Evolutionary conservation across 2,888 invertebrate genomes (phyloP), one percentile per base, ranked within the genome.

Genomic region (Drosophila paucipuncta): DNA sequence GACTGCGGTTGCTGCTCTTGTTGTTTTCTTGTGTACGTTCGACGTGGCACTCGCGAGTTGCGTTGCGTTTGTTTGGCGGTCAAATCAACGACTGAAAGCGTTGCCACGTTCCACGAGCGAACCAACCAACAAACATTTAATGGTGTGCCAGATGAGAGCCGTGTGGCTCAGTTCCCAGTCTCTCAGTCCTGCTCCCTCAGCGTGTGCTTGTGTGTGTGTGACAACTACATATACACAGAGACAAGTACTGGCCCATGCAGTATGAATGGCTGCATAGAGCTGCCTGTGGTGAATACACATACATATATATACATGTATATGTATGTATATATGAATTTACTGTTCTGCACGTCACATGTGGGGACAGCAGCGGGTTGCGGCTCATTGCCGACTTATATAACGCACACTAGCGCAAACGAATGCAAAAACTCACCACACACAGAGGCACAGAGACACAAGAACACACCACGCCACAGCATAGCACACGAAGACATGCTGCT

Each of bases 1-100:
- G 35, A 63, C 57, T 76, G 61, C 71, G 60, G 37, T 74, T 70
- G 66, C 59, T 73, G 61, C 64, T 70, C 50, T 70, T 73, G 73
- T 70, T 74, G 68, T 73, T 65, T n/a, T 41, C 30, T 58, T 77
- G 77, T 65, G 60, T 68, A 47, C 60, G 57, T 39, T 68, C 33
- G 28, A 47, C 61, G 78, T 50, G 64, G 73, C 76, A 84, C 90
- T 85, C 91, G 88, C 89, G 89, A 57, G 68, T 78, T 73, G 82
- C 89, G 92, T 88, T 91, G 89, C 88, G 91, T 89, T 78, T 89
- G 84, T 85, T 90, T 89, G 91, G 91, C 92, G 92, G 89, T 91
- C 91, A 89, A 89, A 92, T 90, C 80, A 83, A 87, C 90, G 91
- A 92, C 92, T 92, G 90, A 92, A 81, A 83, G 83, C 83, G 87